These are phyloP conservation scores for Lophotriccus pileatus DNA, from an alignment of 2,797 vertebrate species.

Conservation along the genomic window DNA sequence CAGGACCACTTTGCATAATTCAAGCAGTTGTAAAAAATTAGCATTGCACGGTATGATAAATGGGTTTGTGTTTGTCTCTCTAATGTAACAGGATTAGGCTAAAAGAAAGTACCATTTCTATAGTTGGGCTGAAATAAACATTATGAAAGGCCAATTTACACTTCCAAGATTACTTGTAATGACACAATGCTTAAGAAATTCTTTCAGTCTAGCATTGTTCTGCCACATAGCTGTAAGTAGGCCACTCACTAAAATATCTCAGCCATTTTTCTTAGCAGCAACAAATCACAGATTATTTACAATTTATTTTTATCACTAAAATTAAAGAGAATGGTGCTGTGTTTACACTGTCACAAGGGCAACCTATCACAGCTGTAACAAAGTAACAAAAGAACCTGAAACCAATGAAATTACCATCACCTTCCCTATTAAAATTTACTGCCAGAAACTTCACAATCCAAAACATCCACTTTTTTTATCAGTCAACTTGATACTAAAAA, in stretches of 20 bases:
- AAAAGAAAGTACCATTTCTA: not conserved
- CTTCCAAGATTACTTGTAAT: constrained; percentile 27
- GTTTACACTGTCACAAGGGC: constrained; percentile 40
- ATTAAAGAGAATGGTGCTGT: constrained; percentile 20
- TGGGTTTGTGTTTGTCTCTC: not conserved
- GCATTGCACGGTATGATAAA: not conserved
- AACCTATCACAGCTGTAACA: constrained; percentile 2
- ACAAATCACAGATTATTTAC: constrained; percentile 20
- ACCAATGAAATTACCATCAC: not conserved
- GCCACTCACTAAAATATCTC: not conserved
- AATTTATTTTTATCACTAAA: constrained; percentile 42
- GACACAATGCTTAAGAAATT: constrained; percentile 7
- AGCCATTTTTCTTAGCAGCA: not conserved
- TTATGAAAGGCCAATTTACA: constrained; percentile 54
- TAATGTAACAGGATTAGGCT: not conserved
- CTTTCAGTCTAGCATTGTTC: constrained; percentile 2
- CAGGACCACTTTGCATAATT: not conserved
- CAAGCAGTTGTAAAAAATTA: constrained; percentile 2
- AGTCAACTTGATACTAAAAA: not conserved
- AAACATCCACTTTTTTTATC: not conserved
- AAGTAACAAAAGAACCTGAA: constrained; percentile 30
- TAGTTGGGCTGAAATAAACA: constrained; percentile 41
- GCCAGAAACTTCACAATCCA: not conserved
- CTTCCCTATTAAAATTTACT: not conserved
- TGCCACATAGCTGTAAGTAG: not conserved